Conservation (phyloP, 2,888 invertebrate genomes). For the Branchipolynoe longqiensis region DNA sequence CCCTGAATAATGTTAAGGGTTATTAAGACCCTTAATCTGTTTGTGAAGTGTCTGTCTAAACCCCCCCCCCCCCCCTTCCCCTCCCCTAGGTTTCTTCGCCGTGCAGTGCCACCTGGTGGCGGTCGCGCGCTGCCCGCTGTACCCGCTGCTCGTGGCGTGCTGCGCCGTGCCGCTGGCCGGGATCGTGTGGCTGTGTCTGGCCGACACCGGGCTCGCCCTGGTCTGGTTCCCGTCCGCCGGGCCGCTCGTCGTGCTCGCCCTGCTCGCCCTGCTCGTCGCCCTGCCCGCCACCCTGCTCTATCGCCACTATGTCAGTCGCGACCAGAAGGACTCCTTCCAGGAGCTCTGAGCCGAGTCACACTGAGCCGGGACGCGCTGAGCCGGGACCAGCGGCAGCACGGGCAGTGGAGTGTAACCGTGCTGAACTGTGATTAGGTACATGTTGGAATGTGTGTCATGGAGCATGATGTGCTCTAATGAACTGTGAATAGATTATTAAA, state of each 20-base stretch:
- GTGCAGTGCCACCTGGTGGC: slow-evolving; percentile 17
- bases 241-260: neutral
- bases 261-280: neutral
- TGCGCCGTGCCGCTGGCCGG: slow-evolving; percentile 5
- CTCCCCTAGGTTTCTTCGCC: neutral
- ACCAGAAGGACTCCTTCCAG: slow-evolving; percentile 2
- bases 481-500: too few species aligned
- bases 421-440: slow-evolving; percentile 67
- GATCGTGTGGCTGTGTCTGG: slow-evolving; percentile 3
- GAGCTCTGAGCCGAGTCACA: neutral
- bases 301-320: neutral
- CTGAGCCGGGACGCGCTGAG: slow-evolving; percentile 57
- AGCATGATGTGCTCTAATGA: too few species aligned
- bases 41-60: too few species aligned
- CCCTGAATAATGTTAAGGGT: too few species aligned
- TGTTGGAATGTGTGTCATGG: too few species aligned
- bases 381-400: slow-evolving; percentile 78
- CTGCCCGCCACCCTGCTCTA: neutral
- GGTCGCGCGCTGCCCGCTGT: neutral
- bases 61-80: too few species aligned
- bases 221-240: slow-evolving; percentile 2
- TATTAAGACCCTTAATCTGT: too few species aligned
- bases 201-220: slow-evolving; percentile 11
- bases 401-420: slow-evolving; percentile 76
- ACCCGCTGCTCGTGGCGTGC: neutral